A percentile compares a stretch with the other conserved stretches of the same genome.
Evolutionary conservation across 1,140 invertebrate genomes (phyloP).

Genomic region (Leptopilina boulardi): DNA sequence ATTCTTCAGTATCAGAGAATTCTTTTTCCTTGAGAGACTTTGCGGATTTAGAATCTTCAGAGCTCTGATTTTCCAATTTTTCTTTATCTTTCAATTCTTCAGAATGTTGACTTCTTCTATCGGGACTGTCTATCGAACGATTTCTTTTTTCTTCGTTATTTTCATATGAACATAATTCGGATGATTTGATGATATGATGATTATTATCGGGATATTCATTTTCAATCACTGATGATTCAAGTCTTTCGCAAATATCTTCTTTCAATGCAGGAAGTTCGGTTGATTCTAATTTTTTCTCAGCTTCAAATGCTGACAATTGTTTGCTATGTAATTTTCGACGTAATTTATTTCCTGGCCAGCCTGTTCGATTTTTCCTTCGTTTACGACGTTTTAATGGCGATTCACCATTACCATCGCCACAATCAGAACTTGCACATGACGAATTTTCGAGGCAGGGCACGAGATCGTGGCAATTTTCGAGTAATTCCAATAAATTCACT

Average conservation of each 20-base stretch:
- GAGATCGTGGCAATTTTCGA: conserved; percentile 70
- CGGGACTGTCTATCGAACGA: not conserved
- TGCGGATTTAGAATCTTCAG: not conserved
- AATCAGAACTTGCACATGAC: conserved; percentile 72
- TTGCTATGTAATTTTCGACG: conserved; percentile 65
- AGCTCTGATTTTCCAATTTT: not conserved
- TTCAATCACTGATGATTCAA: not conserved
- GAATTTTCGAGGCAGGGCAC: conserved; percentile 64
- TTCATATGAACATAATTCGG: not conserved
- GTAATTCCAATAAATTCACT: conserved; percentile 66
- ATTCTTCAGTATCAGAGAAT: not conserved
- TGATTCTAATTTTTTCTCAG: not conserved
- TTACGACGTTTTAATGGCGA: conserved; percentile 68
- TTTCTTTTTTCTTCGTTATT: not conserved
- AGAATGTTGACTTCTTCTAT: not conserved
- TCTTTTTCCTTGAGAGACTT: not conserved
- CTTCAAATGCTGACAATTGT: conserved; percentile 42
- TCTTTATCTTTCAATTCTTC: not conserved
- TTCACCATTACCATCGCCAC: conserved; percentile 66
- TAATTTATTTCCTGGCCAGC: conserved; percentile 79
- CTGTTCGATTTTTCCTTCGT: conserved; percentile 78
- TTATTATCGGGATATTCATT: not conserved
- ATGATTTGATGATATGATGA: not conserved
- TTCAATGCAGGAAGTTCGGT: not conserved
- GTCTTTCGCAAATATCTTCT: conserved; percentile 35